Evolutionary conservation across 2,113 vertebrate genomes (phyloP), one percentile per base, ranked within the genome.

Genomic region (Hippopotamus amphibius): DNA sequence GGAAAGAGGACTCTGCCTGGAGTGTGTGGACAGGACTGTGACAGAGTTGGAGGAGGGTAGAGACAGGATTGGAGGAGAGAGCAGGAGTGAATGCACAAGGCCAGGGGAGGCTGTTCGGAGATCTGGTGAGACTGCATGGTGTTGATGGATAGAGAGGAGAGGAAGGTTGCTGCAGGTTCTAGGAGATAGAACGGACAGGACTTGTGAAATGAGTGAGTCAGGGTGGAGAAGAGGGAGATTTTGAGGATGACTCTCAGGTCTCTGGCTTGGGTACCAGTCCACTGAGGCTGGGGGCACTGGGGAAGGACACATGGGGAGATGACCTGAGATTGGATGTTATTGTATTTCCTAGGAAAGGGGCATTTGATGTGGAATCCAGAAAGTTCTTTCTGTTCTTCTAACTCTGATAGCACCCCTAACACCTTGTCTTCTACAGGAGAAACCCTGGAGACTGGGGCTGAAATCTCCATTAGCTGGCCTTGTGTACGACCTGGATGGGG

Each of bases 91-190:
- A 46, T 1, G 7, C 50, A n/a, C n/a, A 50, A 7, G 28, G 30
- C 11, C 16, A 41, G 81, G 7, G 21, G 59, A 59, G 30, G 85
- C 57, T 61, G 46, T 46, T 83, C 63, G 2, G n/a, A 69, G 43
- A 55, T 10, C 37, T 13, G 65, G 13, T 72, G 41, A n/a, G 50
- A 17, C 41, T 0, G 1, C 1, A 12, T 1, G 0, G 59, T 63
- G 50, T 6, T 5, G 53, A 12, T 13, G 19, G 43, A 37, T 0
- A 30, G 13, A n/a, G 68, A 13, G 7, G 50, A n/a, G 43, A 57
- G 22, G 55, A 28, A 10, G n/a, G 37, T 1, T 28, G 7, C 15
- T 14, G 6, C 2, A 17, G 28, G 43, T 41, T 26, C 65, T 41
- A 28, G 68, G 22, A n/a, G 59, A 41, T 46, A 12, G 28, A 19